Conservation (phyloP, 2,797 vertebrate genomes). For the Lagocephalus sceleratus region DNA sequence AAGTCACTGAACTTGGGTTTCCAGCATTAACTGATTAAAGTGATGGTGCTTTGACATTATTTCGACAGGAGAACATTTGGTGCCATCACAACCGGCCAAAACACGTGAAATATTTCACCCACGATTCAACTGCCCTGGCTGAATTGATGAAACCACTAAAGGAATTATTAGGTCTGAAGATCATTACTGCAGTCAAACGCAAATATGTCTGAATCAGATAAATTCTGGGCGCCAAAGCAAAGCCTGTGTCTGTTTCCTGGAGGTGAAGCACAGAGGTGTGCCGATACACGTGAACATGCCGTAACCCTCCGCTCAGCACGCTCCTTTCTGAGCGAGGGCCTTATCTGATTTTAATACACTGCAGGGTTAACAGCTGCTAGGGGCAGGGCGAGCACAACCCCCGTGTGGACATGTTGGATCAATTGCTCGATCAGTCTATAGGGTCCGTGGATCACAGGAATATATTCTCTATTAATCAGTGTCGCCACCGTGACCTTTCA, state of each 20-base stretch:
- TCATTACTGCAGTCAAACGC: neutral
- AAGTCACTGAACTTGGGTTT: neutral
- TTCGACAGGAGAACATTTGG: too few species aligned
- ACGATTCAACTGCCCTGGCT: neutral
- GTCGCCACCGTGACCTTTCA: conserved; percentile 46
- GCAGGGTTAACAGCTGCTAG: conserved; percentile 56
- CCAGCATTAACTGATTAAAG: neutral
- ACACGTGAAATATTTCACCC: too few species aligned
- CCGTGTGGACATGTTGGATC: conserved; percentile 54
- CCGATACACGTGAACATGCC: conserved; percentile 16
- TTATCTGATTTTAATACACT: conserved; percentile 59
- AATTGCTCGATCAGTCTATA: conserved; percentile 56
- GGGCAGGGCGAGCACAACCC: conserved; percentile 38
- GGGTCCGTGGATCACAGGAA: conserved; percentile 31
- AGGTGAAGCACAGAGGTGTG: conserved; percentile 17
- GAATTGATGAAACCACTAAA: neutral
- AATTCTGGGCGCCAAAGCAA: neutral
- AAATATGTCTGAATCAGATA: neutral
- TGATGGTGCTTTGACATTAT: too few species aligned
- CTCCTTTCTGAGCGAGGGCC: conserved; percentile 22
- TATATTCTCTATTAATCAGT: conserved; percentile 56
- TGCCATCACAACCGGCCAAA: too few species aligned
- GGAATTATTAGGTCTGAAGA: neutral
- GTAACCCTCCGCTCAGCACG: conserved; percentile 21
- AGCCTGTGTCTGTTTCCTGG: neutral